Base-by-base conservation (phyloP, 2,888 invertebrate species). In the Mylabris sibirica region DNA sequence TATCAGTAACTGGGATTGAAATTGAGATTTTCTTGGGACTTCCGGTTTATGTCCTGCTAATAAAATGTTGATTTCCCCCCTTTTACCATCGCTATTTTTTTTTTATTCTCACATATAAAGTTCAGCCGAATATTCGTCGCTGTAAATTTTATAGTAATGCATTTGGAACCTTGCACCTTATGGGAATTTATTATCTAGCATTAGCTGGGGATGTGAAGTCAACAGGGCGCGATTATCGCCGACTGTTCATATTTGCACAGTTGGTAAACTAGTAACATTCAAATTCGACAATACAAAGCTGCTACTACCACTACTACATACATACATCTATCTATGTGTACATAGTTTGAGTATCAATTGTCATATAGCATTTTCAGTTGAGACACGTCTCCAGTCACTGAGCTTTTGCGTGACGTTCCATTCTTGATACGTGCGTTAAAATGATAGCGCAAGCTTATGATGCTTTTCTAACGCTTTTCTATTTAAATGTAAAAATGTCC, bases 361-460 rank as follows among this genome's bases (percentile, higher is more conserved):
- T 65, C 64, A 60, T 38, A 30, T 4, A 59, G 35, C 66, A 73
- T 74, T 74, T 65, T 69, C 62, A 73, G 71, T 73, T 71, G 68
- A 35, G 66, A 68, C 74, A 74, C 74, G 74, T 73, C 70, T 64
- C 63, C 70, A 69, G 69, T 68, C 71, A 59, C 65, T 65, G 67
- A 66, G 69, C 69, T 70, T 65, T 69, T 68, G 67, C 67, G 67
- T 69, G 74, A 68, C 64, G 68, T 68, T 68, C 64, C 70, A 74
- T 69, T 67, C 64, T 60, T 57, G 69, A 69, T 70, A 73, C 71
- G 70, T 72, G 71, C 72, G 70, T 73, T 68, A 72, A 69, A 67
- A 66, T 71, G 73, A 73, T 73, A 73, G 71, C 70, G 69, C 66
- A 66, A 68, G 66, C 53, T 72, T 70, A 70, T 69, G 68, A 62